These are phyloP conservation scores for Tetraneura akinire DNA, from an alignment of 1,140 invertebrate species.

Conservation along the genomic window DNA sequence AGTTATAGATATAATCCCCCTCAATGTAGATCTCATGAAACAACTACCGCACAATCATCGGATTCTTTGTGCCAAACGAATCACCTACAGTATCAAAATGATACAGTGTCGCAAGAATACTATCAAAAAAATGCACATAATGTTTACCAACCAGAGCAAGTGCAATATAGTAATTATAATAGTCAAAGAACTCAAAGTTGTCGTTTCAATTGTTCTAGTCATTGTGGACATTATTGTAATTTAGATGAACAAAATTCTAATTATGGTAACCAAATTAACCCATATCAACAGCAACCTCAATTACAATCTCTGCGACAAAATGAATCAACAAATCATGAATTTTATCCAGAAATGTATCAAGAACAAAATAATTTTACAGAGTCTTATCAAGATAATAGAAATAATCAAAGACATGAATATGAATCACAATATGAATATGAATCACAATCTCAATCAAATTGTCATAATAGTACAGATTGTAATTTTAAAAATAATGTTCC, in stretches of 20 bases:
- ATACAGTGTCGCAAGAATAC: constrained; percentile 19
- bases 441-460: constrained; percentile 12
- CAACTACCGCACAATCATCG: not conserved
- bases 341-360: constrained; percentile 36
- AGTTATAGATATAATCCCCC: constrained; percentile 32
- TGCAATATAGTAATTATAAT: constrained; percentile 45
- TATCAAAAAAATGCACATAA: constrained; percentile 32
- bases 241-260: constrained; percentile 19
- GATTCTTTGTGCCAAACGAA: constrained; percentile 17
- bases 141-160: constrained; percentile 25
- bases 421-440: constrained; percentile 27
- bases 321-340: constrained; percentile 35
- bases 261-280: constrained; percentile 38
- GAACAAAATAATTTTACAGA: constrained; percentile 37
- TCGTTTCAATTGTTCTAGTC: constrained; percentile 48
- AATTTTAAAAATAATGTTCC: constrained; percentile 27
- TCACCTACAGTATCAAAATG: constrained; percentile 25
- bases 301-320: constrained; percentile 2
- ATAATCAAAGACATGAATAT: constrained; percentile 3
- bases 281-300: constrained; percentile 35
- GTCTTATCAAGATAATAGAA: not conserved
- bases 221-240: constrained; percentile 47
- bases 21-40: constrained; percentile 47
- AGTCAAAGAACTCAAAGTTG: constrained; percentile 37
- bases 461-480: constrained; percentile 27